Percentiles rank a stretch among this genome's conserved stretches.
phyloP scores from a whole-genome alignment of 2,113 vertebrate genomes.

The Orcinus orca region DNA sequence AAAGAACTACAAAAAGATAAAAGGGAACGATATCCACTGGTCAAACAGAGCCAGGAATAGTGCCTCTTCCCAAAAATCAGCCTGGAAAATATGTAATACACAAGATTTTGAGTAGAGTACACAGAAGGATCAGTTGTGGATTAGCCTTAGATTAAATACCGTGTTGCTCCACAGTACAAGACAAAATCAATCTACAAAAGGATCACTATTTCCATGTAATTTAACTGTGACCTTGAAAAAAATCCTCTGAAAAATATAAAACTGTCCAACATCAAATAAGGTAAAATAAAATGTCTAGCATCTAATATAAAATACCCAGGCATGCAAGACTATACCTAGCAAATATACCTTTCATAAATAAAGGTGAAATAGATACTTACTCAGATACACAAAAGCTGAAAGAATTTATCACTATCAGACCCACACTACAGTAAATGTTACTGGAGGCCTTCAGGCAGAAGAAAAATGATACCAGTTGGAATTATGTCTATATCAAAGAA shows the following conservation, averaged over 20 bases:
- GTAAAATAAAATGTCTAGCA: not conserved
- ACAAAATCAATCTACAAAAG: not conserved
- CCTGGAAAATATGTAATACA: not conserved
- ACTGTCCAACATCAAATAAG: not conserved
- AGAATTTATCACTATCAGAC: not conserved
- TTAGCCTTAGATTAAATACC: not conserved
- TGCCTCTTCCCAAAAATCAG: not conserved
- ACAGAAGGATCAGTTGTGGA: no score
- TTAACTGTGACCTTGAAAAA: not conserved
- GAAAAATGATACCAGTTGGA: not conserved
- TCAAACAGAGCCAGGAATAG: not conserved
- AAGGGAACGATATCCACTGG: not conserved
- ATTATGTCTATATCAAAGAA: not conserved
- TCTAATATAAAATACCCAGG: not conserved
- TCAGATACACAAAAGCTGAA: not conserved
- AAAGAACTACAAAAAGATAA: not conserved
- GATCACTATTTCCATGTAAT: not conserved
- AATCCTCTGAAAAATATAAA: not conserved
- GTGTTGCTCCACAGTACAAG: not conserved
- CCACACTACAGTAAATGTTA: not conserved
- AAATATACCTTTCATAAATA: not conserved
- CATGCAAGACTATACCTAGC: not conserved
- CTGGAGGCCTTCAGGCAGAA: not conserved
- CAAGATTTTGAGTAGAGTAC: not conserved
- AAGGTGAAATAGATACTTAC: not conserved